These are phyloP conservation scores for Stomorhina lunata DNA, from an alignment of 2,888 invertebrate genomes.

Conservation along the genomic window DNA sequence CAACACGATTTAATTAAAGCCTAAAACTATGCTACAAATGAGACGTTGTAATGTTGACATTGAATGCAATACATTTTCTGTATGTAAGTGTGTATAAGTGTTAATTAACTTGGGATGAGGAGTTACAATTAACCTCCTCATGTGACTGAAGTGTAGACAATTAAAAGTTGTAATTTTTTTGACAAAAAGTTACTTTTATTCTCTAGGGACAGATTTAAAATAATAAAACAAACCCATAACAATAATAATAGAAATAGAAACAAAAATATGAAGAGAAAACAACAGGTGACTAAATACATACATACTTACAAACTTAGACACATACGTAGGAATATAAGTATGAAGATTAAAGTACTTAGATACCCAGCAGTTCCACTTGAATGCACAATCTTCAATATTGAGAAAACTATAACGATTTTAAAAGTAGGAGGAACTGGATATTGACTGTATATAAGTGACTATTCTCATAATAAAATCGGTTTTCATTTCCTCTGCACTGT, in stretches of 20 bases:
- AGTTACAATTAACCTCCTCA: neutral
- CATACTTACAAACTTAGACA: too few relatives aligned
- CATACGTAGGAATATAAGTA: too few relatives aligned
- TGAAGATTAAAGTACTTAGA: too few relatives aligned
- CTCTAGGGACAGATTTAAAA: slow-evolving; percentile 37
- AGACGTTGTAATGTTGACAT: too few relatives aligned
- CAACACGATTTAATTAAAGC: neutral
- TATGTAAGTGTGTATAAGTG: neutral
- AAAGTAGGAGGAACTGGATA: too few relatives aligned
- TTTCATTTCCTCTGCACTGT: too few relatives aligned
- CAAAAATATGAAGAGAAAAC: neutral
- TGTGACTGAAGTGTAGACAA: neutral
- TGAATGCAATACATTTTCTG: slow-evolving; percentile 13
- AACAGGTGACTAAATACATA: too few relatives aligned
- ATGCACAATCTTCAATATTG: too few relatives aligned
- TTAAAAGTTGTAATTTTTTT: slow-evolving; percentile 31
- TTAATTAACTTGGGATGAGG: neutral
- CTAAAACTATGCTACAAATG: neutral
- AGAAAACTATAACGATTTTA: too few relatives aligned
- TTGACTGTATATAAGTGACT: too few relatives aligned
- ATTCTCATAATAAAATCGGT: too few relatives aligned
- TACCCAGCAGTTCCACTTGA: too few relatives aligned
- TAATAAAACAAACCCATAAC: neutral
- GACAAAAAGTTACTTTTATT: neutral
- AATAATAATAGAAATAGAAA: neutral